phyloP scores from a whole-genome alignment of 1,140 invertebrate species.

The Drosophila watanabei region DNA sequence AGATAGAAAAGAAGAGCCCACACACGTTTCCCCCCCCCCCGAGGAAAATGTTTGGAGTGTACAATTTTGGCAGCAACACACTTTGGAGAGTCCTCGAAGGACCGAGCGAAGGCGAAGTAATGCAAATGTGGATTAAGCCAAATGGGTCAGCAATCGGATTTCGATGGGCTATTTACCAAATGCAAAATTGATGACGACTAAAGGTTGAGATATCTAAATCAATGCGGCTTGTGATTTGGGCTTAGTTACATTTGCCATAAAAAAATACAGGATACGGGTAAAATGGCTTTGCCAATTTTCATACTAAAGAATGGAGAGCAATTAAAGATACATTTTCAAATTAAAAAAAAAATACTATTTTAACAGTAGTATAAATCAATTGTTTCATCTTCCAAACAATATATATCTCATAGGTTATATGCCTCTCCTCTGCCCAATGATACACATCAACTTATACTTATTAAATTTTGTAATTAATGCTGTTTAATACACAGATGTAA shows the following conservation, averaged over 20 bases:
- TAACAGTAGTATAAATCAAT: background rate
- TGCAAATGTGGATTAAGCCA: slow-evolving; percentile 52
- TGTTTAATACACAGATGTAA: background rate
- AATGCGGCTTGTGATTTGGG: background rate
- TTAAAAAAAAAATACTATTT: background rate
- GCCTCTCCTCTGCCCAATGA: background rate
- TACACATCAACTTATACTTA: background rate
- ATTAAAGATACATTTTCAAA: background rate
- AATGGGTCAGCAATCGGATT: slow-evolving; percentile 45
- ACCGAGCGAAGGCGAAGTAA: slow-evolving; percentile 4
- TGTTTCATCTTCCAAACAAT: background rate
- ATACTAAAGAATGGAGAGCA: background rate
- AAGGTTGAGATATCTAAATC: background rate
- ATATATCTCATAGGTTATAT: background rate
- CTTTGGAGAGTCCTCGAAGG: slow-evolving; percentile 17
- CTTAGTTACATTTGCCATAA: background rate
- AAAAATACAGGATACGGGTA: background rate
- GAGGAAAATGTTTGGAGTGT: slow-evolving; percentile 23
- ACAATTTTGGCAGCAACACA: slow-evolving; percentile 35
- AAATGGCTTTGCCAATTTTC: background rate
- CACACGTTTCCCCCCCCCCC: background rate
- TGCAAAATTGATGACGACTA: slow-evolving; percentile 34
- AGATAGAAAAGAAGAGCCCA: slow-evolving; percentile 22
- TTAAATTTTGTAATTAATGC: slow-evolving; percentile 1
- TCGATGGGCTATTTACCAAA: slow-evolving; percentile 30